A percentile compares a stretch with the other conserved stretches of the same genome.
These are phyloP conservation scores for Pantala flavescens DNA, from an alignment of 1,140 invertebrate species.

Conservation along the genomic window DNA sequence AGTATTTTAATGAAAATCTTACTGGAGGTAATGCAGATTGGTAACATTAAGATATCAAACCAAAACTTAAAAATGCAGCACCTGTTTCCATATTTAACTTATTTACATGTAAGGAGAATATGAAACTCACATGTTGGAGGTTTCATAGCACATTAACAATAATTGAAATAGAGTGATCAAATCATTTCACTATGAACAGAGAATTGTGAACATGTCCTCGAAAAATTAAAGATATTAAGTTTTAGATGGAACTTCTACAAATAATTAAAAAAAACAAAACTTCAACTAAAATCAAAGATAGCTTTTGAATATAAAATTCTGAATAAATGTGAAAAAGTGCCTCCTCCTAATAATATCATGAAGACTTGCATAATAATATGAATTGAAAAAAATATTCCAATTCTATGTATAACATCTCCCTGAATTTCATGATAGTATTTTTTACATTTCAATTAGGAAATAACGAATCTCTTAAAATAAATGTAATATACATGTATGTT, in stretches of 20 bases:
- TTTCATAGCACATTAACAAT: too few relatives aligned
- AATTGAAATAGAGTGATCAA: too few relatives aligned
- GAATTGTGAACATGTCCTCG: too few relatives aligned
- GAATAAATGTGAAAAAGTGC: neutral
- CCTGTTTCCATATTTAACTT: too few relatives aligned
- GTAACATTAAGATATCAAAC: neutral
- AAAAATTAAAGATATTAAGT: neutral
- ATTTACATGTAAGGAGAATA: too few relatives aligned
- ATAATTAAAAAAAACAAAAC: neutral
- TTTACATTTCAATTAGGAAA: neutral
- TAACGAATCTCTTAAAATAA: neutral
- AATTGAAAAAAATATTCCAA: neutral
- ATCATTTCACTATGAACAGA: too few relatives aligned
- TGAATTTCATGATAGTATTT: neutral
- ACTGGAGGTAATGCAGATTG: neutral
- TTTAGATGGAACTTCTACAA: neutral
- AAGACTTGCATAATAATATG: neutral
- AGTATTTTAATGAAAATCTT: neutral
- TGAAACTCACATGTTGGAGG: too few relatives aligned
- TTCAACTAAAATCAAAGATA: neutral
- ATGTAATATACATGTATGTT: neutral
- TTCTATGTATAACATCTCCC: neutral
- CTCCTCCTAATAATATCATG: neutral
- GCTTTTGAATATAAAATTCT: neutral
- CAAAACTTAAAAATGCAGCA: neutral